phyloP scores from a whole-genome alignment of 2,888 invertebrate genomes.

The Parasteatoda lunata region DNA sequence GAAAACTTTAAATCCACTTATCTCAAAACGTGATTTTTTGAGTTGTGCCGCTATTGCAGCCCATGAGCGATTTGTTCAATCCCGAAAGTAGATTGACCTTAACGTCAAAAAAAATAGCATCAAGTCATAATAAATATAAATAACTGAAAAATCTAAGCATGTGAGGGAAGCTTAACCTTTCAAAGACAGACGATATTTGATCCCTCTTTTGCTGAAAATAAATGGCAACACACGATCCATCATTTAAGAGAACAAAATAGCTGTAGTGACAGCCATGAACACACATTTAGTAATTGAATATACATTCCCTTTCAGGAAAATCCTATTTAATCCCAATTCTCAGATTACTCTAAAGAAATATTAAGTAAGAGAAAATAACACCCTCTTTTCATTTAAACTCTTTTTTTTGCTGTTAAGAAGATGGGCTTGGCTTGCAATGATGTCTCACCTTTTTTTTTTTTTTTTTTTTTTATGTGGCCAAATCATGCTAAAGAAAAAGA shows the following conservation, averaged over 20 bases:
- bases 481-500: neutral
- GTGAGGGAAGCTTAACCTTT: neutral
- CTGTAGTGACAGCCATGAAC: slow-evolving; percentile 45
- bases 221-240: slow-evolving; percentile 16
- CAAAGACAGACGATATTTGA: neutral
- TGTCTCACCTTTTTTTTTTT: neutral
- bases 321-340: neutral
- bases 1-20: no score
- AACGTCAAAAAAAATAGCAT: no score
- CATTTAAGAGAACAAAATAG: slow-evolving; percentile 18
- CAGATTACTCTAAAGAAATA: slow-evolving; percentile 4
- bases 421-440: neutral
- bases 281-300: slow-evolving; percentile 28
- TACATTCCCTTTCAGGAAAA: slow-evolving; percentile 7
- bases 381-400: neutral
- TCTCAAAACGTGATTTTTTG: no score
- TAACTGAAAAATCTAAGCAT: no score
- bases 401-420: neutral
- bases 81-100: no score
- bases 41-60: no score
- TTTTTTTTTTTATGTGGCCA: no score
- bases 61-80: no score
- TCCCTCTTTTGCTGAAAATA: neutral
- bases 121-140: no score
- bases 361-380: neutral